Evolutionary conservation across 2,888 invertebrate species (phyloP).

Genomic region (Stenchaetothrips biformis): DNA sequence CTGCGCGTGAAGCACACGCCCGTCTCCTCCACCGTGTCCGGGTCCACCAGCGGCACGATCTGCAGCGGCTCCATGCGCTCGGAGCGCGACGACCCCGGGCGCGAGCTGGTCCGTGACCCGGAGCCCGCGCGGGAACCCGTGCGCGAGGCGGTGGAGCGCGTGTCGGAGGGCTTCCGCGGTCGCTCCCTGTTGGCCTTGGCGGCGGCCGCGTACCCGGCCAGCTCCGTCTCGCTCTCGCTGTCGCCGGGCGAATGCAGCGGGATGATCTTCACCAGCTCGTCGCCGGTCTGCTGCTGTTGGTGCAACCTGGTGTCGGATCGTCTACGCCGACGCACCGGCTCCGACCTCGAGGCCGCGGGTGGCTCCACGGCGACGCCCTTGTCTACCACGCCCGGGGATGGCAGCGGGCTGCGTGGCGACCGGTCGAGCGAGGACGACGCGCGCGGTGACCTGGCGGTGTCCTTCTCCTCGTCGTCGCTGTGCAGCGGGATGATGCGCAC

Average conservation of each 20-base stretch:
- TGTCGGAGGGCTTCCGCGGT: neutral
- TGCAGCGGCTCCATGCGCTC: slow-evolving; percentile 17
- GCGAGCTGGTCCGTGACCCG: neutral
- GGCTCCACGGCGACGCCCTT: neutral
- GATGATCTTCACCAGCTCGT: slow-evolving; percentile 16
- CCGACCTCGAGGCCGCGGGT: neutral
- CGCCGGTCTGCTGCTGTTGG: neutral
- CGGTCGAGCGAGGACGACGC: neutral
- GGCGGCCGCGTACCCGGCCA: slow-evolving; percentile 12
- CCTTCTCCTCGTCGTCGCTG: slow-evolving; percentile 1
- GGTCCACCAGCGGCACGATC: slow-evolving; percentile 7
- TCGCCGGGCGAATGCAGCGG: slow-evolving; percentile 29
- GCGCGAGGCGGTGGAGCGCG: slow-evolving; percentile 4
- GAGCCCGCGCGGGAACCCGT: slow-evolving; percentile 28
- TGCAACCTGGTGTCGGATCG: neutral
- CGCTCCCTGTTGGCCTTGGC: neutral
- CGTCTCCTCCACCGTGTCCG: slow-evolving; percentile 7
- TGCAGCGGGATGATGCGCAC: slow-evolving; percentile 9
- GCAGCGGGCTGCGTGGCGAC: slow-evolving; percentile 6
- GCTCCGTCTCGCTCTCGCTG: slow-evolving; percentile 12
- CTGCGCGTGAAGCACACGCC: slow-evolving; percentile 16
- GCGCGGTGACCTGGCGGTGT: neutral
- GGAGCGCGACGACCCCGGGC: slow-evolving; percentile 4
- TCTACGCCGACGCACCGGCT: neutral
- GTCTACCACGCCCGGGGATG: neutral